A percentile compares a stretch with the other conserved stretches of the same genome.
Evolutionary conservation across 2,888 invertebrate genomes (phyloP).

Genomic region (Caenorhabditis sp.): DNA sequence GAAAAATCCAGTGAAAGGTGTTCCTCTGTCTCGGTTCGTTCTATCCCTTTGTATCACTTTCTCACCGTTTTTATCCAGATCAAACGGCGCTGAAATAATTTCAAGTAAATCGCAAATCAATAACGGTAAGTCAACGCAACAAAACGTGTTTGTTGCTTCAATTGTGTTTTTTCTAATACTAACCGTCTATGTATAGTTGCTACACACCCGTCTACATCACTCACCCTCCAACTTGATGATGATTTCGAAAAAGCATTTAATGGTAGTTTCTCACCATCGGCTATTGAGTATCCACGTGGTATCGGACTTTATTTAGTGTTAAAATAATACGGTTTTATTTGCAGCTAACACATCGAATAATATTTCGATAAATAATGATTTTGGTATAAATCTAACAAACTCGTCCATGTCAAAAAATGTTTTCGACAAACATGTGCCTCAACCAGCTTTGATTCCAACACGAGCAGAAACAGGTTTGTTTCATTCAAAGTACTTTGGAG

Average conservation of each 20-base stretch:
- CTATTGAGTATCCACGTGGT: constrained; percentile 27
- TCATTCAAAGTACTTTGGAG: background rate
- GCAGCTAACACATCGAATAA: background rate
- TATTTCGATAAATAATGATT: background rate
- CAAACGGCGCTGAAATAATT: constrained; percentile 34
- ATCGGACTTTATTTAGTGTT: constrained; percentile 10
- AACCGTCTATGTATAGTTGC: constrained; percentile 16
- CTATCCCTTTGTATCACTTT: constrained; percentile 1
- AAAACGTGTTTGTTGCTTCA: background rate
- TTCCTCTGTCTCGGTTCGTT: constrained; percentile 40
- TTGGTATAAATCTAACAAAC: background rate
- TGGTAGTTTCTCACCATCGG: constrained; percentile 34
- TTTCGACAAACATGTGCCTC: background rate
- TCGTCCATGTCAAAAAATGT: background rate
- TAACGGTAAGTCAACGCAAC: background rate
- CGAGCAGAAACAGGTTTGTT: background rate
- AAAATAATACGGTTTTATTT: background rate
- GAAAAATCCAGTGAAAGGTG: constrained; percentile 61
- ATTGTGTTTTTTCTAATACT: background rate
- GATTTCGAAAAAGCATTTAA: constrained; percentile 34
- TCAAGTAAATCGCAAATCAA: constrained; percentile 13
- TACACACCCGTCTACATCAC: constrained; percentile 10
- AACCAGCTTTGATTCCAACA: background rate
- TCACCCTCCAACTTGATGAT: constrained; percentile 23
- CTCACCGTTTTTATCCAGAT: background rate